Percentiles rank a stretch among this genome's conserved stretches.
phyloP scores from a whole-genome alignment of 1,140 invertebrate species.

The Aphis craccivora region DNA sequence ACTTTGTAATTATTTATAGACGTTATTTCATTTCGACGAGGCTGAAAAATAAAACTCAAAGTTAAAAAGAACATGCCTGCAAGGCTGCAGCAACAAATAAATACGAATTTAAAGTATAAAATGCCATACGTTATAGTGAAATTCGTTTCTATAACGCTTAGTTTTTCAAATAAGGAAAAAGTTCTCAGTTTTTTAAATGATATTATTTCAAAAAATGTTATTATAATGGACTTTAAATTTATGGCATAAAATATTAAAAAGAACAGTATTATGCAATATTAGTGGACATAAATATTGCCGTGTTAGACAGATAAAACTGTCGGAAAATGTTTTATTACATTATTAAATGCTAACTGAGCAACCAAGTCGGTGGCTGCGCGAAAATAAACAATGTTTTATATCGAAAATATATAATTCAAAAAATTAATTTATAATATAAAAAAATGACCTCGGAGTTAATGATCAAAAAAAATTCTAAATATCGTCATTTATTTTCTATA shows the following conservation, averaged over 20 bases:
- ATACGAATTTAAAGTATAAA: background rate
- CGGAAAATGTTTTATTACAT: background rate
- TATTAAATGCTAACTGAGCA: conserved; percentile 1
- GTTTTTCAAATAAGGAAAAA: background rate
- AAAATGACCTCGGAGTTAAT: background rate
- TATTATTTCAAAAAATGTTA: background rate
- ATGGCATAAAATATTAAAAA: background rate
- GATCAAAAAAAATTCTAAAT: too few species aligned
- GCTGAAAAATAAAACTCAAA: background rate
- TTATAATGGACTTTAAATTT: background rate
- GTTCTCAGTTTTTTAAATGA: background rate
- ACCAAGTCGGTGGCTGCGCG: background rate
- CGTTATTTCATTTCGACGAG: background rate
- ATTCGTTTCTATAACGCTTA: background rate
- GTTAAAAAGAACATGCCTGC: background rate
- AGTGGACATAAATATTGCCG: background rate
- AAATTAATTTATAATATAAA: background rate
- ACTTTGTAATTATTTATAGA: background rate
- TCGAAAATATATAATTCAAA: too few species aligned
- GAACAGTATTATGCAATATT: background rate
- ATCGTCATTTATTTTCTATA: too few species aligned
- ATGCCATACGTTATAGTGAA: background rate
- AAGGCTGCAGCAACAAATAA: background rate
- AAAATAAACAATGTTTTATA: background rate
- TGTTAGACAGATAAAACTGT: conserved; percentile 8